Evolutionary conservation across 2,797 vertebrate genomes (phyloP).

Genomic region (Novumbra hubbsi): DNA sequence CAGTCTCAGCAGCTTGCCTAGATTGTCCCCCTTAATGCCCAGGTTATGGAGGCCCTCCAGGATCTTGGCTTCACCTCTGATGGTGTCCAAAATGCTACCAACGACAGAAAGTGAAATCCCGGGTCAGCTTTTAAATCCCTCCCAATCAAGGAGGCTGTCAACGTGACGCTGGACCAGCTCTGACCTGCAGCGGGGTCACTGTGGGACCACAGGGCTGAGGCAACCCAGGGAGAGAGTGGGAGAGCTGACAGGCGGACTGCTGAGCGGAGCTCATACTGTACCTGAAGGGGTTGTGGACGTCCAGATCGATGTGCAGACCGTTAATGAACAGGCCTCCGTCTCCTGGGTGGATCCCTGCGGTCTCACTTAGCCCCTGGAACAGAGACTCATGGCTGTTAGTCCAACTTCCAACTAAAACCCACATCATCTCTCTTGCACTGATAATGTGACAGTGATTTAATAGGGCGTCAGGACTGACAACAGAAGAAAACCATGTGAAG

Average conservation of each 20-base stretch:
- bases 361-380: constrained; percentile 80
- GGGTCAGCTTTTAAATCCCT: constrained; percentile 18
- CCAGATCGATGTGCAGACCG: constrained; percentile 86
- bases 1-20: constrained; percentile 81
- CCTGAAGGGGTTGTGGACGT: constrained; percentile 91
- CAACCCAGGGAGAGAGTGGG: constrained; percentile 23
- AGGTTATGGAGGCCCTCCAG: constrained; percentile 90
- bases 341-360: constrained; percentile 85
- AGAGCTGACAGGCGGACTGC: constrained; percentile 15
- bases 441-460: neutral
- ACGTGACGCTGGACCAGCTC: constrained; percentile 13
- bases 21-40: constrained; percentile 79
- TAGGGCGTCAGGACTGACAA: neutral
- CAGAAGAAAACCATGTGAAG: constrained; percentile 14
- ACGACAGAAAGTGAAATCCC: constrained; percentile 27
- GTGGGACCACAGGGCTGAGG: constrained; percentile 4
- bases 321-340: constrained; percentile 90
- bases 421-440: neutral
- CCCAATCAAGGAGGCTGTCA: neutral
- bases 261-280: constrained; percentile 54
- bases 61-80: constrained; percentile 84
- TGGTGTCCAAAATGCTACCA: constrained; percentile 83
- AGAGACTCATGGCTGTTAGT: constrained; percentile 32
- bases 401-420: constrained; percentile 18
- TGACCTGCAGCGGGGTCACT: constrained; percentile 29